These are phyloP conservation scores for Leptonema lineaticorne DNA, from an alignment of 1,140 invertebrate genomes.

Conservation along the genomic window DNA sequence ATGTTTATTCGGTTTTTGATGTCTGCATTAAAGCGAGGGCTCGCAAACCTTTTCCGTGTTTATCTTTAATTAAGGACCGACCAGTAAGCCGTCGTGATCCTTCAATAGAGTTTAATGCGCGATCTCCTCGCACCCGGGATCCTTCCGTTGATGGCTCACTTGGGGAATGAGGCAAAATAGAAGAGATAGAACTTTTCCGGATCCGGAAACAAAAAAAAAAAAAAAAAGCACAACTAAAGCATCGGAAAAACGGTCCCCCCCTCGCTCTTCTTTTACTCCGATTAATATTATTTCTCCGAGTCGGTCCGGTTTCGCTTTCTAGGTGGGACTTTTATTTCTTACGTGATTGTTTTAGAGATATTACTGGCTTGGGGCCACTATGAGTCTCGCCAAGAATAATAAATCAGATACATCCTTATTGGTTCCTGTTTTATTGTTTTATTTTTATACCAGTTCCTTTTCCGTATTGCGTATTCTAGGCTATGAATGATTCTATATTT, in stretches of 20 bases:
- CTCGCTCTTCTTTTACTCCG: slow-evolving; percentile 1
- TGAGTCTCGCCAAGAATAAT: slow-evolving; percentile 9
- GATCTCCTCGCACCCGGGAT: slow-evolving; percentile 19
- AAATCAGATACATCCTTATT: slow-evolving; percentile 15
- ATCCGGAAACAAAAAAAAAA: neutral
- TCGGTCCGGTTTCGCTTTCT: too few relatives aligned
- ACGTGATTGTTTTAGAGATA: slow-evolving; percentile 27
- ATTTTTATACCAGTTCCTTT: too few relatives aligned
- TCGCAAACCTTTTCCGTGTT: slow-evolving; percentile 33
- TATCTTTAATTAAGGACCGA: slow-evolving; percentile 36
- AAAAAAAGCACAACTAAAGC: too few relatives aligned
- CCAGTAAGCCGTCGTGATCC: slow-evolving; percentile 32
- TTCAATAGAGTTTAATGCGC: slow-evolving; percentile 36
- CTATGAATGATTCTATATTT: too few relatives aligned
- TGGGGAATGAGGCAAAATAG: too few relatives aligned
- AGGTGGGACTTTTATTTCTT: slow-evolving; percentile 25
- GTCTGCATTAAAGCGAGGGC: neutral
- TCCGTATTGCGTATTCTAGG: too few relatives aligned
- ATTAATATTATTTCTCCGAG: slow-evolving; percentile 30
- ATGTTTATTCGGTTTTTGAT: slow-evolving; percentile 10
- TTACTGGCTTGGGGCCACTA: slow-evolving; percentile 23
- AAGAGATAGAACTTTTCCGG: slow-evolving; percentile 16
- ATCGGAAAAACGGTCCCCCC: neutral
- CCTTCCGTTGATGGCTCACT: slow-evolving; percentile 23
- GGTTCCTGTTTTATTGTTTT: slow-evolving; percentile 15